A percentile compares a stretch with the other conserved stretches of the same genome.
Evolutionary conservation across 2,113 vertebrate species (phyloP).

Genomic region (Synodontis membranacea): DNA sequence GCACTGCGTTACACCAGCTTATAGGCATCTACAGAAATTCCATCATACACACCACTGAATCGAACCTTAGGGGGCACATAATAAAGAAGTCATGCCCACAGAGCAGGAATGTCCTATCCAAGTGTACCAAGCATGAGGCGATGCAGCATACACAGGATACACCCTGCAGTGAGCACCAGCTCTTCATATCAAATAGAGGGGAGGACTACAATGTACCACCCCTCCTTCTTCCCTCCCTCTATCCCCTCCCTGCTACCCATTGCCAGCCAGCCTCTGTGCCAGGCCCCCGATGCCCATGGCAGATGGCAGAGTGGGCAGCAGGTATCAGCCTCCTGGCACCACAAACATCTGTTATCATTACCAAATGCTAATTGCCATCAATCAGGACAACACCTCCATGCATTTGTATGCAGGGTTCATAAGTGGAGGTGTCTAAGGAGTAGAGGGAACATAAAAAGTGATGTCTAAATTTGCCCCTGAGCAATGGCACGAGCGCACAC

Average conservation of each 20-base stretch:
- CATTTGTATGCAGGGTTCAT: conserved; percentile 78
- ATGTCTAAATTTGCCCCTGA: conserved; percentile 77
- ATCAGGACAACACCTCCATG: conserved; percentile 86
- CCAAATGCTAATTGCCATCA: conserved; percentile 93
- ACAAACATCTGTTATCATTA: conserved; percentile 91
- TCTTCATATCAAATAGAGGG: conserved; percentile 39
- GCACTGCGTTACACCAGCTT: background rate
- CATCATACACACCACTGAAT: conserved; percentile 36
- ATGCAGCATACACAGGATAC: conserved; percentile 35
- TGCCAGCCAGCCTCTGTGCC: conserved; percentile 54
- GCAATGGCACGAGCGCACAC: conserved; percentile 64
- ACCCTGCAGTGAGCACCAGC: conserved; percentile 36
- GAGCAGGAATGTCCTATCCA: conserved; percentile 31
- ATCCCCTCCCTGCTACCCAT: conserved; percentile 49
- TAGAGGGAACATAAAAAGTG: conserved; percentile 63
- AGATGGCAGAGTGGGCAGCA: conserved; percentile 86
- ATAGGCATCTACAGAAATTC: conserved; percentile 35
- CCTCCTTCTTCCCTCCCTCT: conserved; percentile 40
- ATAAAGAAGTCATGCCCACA: conserved; percentile 41
- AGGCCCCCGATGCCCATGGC: conserved; percentile 75
- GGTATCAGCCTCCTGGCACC: conserved; percentile 88
- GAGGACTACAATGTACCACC: conserved; percentile 40
- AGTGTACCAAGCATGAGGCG: conserved; percentile 27
- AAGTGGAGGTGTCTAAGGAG: conserved; percentile 47
- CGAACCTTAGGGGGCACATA: conserved; percentile 20